A percentile compares a stretch with the other conserved stretches of the same genome.
These are phyloP conservation scores for Chloroceryle amazona DNA, from an alignment of 2,797 vertebrate genomes.

Conservation along the genomic window DNA sequence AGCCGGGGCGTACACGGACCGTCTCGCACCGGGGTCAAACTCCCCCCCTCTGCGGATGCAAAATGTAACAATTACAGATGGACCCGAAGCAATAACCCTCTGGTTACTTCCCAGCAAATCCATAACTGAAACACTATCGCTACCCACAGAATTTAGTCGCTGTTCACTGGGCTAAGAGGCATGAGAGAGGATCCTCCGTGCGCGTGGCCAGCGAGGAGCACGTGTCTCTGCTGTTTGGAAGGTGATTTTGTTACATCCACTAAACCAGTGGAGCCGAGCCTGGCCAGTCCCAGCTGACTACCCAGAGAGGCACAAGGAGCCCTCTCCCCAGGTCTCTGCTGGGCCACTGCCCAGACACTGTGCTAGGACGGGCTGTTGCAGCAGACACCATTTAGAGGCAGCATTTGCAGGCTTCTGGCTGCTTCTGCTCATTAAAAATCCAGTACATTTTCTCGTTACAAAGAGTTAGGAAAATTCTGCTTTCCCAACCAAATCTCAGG, in stretches of 20 bases:
- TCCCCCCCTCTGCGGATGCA: slow-evolving; percentile 86
- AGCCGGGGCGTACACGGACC: slow-evolving; percentile 92
- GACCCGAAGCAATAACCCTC: accelerated
- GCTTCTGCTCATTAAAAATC: background rate
- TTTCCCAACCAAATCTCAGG: background rate
- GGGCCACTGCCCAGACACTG: background rate
- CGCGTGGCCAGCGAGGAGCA: background rate
- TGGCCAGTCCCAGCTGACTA: background rate
- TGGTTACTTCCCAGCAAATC: background rate
- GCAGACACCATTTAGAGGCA: background rate
- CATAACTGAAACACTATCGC: accelerated
- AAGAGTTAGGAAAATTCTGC: background rate
- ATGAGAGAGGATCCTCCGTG: background rate
- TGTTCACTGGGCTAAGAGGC: accelerated
- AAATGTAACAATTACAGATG: accelerated
- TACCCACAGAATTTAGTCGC: accelerated
- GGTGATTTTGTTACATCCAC: background rate
- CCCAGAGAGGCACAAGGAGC: background rate
- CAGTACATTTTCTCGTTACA: background rate
- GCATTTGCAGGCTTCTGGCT: background rate
- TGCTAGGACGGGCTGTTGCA: background rate
- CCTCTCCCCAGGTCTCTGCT: background rate
- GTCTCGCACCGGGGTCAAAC: slow-evolving; percentile 92
- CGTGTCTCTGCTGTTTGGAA: accelerated
- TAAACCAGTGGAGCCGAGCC: background rate